Base-by-base conservation (phyloP, 2,113 vertebrate species). In the Clarias gariepinus region DNA sequence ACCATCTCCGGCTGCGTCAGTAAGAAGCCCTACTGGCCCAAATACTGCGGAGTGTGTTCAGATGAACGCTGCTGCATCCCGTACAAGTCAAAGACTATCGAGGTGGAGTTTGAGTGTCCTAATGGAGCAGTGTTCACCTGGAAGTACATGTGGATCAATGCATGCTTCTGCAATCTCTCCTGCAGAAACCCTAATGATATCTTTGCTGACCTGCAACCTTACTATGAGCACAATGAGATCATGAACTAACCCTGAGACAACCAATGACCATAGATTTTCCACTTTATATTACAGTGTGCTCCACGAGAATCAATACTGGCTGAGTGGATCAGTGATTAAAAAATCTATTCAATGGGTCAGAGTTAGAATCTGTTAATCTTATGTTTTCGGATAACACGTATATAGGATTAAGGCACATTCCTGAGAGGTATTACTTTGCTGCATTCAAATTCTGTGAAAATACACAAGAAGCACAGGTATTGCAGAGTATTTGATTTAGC, bases 121-220 rank as follows among this genome's bases (percentile, higher is more conserved):
- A 94, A 95, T 1, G 95, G 95, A 6, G 92, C 94, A 77, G 90
- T 84, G 11, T 93, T 96, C 86, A 92, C 87, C 69, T 94, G 91
- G 91, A 92, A 91, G 15, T 89, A 93, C 90, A 96, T 96, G 96
- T 94, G 95, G 91, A 94, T 96, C 89, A 95, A 95, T 78, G 95
- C 95, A 0, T 96, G 96, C 81, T 94, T 95, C 89, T 96, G 96
- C 86, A 94, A 93, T 81, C 61, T 87, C 0, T 91, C 94, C 85
- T 96, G 95, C 74, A 87, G 91, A 16, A 93, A 94, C 81, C 95
- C 95, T 28, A 95, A 94, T 0, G 94, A 96, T 90, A 97, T 97
- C 86, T 97, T 97, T 89, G 94, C 95, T 0, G 95, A 97, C 86
- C 93, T 97, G 87, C 94, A 95, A 85, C 92, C 94, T 87, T 97